A percentile compares a stretch with the other conserved stretches of the same genome.
Evolutionary conservation across 2,888 invertebrate species (phyloP).

Genomic region (Dugesia japonica): DNA sequence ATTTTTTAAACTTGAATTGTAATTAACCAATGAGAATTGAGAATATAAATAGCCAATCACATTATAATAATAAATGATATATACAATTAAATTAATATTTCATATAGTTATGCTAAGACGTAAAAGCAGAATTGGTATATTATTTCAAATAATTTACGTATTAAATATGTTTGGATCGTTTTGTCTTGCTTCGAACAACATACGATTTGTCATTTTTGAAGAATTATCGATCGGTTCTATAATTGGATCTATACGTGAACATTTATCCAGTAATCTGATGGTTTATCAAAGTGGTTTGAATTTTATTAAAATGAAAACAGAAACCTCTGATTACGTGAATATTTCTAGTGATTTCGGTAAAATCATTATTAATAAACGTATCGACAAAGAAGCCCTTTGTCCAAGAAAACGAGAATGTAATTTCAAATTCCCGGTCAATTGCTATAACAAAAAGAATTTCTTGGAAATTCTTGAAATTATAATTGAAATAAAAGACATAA

Average conservation of each 20-base stretch:
- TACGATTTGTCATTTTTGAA: neutral
- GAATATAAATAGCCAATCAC: neutral
- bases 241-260: neutral
- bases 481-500: neutral
- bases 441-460: neutral
- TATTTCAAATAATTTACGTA: neutral
- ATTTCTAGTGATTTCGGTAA: neutral
- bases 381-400: neutral
- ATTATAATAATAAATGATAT: neutral
- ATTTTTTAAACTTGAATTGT: neutral
- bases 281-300: neutral
- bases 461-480: neutral
- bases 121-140: neutral
- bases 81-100: neutral
- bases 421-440: constrained; percentile 1
- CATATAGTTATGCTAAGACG: neutral
- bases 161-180: neutral
- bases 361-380: neutral
- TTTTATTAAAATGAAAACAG: constrained; percentile 1
- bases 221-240: neutral
- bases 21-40: neutral
- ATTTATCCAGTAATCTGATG: neutral
- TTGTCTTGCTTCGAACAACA: neutral
- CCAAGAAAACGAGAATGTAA: neutral
- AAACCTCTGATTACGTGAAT: neutral